A percentile compares a stretch with the other conserved stretches of the same genome.
These are phyloP conservation scores for Lutjanus erythropterus DNA, from an alignment of 2,113 vertebrate genomes.

Conservation along the genomic window DNA sequence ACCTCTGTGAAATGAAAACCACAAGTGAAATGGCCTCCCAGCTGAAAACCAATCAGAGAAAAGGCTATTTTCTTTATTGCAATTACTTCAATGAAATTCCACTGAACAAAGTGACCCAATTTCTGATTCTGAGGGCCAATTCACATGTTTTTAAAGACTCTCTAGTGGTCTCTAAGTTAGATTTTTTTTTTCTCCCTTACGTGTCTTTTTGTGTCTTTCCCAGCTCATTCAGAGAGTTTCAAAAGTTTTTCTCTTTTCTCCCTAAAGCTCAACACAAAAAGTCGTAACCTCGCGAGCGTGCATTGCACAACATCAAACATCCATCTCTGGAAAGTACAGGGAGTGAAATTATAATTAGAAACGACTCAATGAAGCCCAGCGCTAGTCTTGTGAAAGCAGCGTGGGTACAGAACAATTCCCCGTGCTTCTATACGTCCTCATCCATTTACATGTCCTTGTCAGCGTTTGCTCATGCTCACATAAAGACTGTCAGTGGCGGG, in stretches of 20 bases:
- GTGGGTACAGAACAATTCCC: conserved; percentile 19
- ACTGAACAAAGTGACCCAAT: conserved; percentile 37
- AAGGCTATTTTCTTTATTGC: conserved; percentile 19
- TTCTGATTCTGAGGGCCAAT: conserved; percentile 16
- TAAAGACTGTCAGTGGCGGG: conserved; percentile 43
- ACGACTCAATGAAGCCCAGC: conserved; percentile 21
- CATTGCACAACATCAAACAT: conserved; percentile 33
- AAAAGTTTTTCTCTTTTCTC: neutral
- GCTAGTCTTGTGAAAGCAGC: conserved; percentile 35
- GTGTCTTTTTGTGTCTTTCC: neutral
- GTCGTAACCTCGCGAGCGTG: neutral
- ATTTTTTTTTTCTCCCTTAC: neutral
- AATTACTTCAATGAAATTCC: conserved; percentile 24
- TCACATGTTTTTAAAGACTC: conserved; percentile 9
- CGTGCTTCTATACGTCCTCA: conserved; percentile 28
- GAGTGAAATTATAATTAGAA: conserved; percentile 43
- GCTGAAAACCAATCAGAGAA: conserved; percentile 46
- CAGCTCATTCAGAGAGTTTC: conserved; percentile 8
- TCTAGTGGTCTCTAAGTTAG: neutral
- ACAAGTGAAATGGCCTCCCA: conserved; percentile 10
- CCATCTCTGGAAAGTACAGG: conserved; percentile 30
- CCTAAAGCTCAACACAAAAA: conserved; percentile 19
- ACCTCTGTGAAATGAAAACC: conserved; percentile 42
- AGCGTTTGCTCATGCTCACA: conserved; percentile 33
- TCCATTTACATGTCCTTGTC: conserved; percentile 45